Percentiles rank a stretch among this genome's conserved stretches.
phyloP scores from a whole-genome alignment of 2,797 vertebrate species.

The Sarcoramphus papa region DNA sequence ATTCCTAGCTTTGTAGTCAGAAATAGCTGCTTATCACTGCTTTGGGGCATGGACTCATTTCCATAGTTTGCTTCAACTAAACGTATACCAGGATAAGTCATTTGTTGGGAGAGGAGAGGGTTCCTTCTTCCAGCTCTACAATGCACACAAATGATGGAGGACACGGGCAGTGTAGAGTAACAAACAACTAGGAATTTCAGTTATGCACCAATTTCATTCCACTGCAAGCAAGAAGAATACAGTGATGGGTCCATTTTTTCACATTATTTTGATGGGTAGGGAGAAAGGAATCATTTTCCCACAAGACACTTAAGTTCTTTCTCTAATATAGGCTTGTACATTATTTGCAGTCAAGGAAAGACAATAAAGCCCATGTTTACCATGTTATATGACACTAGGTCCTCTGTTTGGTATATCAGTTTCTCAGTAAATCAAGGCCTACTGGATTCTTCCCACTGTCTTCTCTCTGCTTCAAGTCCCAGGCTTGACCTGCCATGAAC shows the following conservation, averaged over 20 bases:
- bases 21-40: background rate
- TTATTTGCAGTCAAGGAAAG: background rate
- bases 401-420: background rate
- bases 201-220: background rate
- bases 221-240: background rate
- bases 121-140: background rate
- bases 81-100: rapidly evolving
- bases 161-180: background rate
- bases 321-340: background rate
- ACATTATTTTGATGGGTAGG: background rate
- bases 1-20: background rate
- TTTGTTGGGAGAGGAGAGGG: background rate
- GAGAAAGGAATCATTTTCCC: background rate
- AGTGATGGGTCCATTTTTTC: background rate
- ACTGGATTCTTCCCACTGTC: background rate
- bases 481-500: background rate
- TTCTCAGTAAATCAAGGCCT: background rate
- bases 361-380: background rate
- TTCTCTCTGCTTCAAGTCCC: background rate
- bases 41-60: background rate
- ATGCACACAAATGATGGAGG: rapidly evolving
- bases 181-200: background rate
- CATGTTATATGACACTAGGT: background rate
- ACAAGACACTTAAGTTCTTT: background rate
- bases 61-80: background rate